Base-by-base conservation (phyloP, 2,113 vertebrate species). In the Aphyosemion australe region DNA sequence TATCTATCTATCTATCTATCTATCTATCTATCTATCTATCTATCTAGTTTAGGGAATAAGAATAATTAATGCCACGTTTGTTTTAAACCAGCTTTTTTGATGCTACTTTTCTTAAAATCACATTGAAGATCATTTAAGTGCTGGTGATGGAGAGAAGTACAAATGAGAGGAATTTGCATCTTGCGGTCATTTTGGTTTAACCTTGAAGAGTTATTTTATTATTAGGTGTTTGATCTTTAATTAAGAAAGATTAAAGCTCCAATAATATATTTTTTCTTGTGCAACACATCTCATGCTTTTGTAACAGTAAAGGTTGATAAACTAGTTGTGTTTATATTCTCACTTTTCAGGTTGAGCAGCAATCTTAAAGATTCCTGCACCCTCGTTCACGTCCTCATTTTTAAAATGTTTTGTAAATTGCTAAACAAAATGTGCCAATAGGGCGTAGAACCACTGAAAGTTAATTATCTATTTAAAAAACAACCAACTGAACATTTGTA, bases 361-460 rank as follows among this genome's bases (percentile, higher is more conserved):
- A 32, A 21, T 58, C 5, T 26, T 26, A 26, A 26, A 26, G 26
- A 26, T 48, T 45, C 5, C 31, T 2, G 39, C 10, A 18, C 12
- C 26, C 15, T 43, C 0, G 4, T 53, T 56, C 26, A 14, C 12
- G 18, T 11, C 1, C 51, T 26, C 8, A 9, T 39, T 20, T 37
- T 5, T 16, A 20, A n/a, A 1, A 47, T 18, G 12, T 5, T 53
- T 65, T 14, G 26, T 6, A 1, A 45, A 47, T 15, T 54, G 39
- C 5, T 42, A 20, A 53, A 2, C 7, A 0, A 37, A 19, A 0
- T 12, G 14, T 26, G 26, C 26, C 26, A 26, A 5, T 26, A 34
- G 11, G 55, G n/a, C 26, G 16, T 14, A 53, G 14, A 87, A 74
- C 71, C 78, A 78, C 74, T 80, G 74, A 82, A 74, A 9, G 47